Percentiles rank a stretch among this genome's conserved stretches.
These are phyloP conservation scores for Meloidogyne chitwoodi DNA, from an alignment of 1,140 invertebrate genomes.

Conservation along the genomic window DNA sequence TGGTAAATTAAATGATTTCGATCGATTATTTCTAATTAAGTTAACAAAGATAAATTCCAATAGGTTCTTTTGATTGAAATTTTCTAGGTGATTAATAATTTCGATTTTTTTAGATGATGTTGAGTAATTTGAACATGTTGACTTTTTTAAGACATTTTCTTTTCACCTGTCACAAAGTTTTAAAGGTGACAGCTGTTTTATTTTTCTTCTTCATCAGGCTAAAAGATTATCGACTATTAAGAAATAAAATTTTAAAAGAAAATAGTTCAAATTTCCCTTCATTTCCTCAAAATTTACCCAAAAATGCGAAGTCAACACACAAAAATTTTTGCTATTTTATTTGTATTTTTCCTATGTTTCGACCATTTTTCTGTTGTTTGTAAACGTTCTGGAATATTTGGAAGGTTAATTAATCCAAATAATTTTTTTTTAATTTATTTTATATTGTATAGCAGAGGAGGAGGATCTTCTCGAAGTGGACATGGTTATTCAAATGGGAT, in stretches of 20 bases:
- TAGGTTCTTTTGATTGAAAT: neutral
- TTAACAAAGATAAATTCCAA: neutral
- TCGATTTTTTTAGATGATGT: neutral
- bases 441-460: neutral
- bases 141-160: neutral
- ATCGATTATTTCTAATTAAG: no score
- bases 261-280: neutral
- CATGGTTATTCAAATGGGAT: neutral
- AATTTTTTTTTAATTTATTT: neutral
- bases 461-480: neutral
- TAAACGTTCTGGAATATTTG: slow-evolving; percentile 15
- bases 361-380: slow-evolving; percentile 15
- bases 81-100: no score
- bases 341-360: neutral
- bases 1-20: neutral
- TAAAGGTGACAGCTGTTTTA: neutral
- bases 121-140: neutral
- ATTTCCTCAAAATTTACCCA: neutral
- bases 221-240: no score
- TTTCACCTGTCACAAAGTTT: neutral
- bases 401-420: neutral
- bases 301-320: neutral
- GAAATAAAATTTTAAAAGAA: neutral
- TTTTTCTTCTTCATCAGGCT: neutral
- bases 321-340: neutral